A percentile compares a stretch with the other conserved stretches of the same genome.
phyloP scores from a whole-genome alignment of 1,140 invertebrate genomes.

The Bicyclus anynana region DNA sequence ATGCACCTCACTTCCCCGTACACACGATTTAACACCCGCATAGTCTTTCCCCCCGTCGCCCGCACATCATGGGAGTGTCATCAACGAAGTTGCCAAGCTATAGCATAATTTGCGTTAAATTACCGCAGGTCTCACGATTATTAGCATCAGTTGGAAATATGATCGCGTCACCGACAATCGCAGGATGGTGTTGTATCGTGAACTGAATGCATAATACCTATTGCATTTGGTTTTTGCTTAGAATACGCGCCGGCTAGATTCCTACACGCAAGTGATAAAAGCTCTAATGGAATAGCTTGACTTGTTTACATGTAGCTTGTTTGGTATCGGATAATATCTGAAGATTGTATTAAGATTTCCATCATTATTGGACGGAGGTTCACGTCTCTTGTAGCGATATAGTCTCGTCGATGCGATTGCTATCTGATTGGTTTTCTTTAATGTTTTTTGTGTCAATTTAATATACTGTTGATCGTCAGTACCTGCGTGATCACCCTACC shows the following conservation, averaged over 20 bases:
- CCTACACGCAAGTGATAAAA: slow-evolving; percentile 14
- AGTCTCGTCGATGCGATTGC: background rate
- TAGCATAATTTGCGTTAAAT: background rate
- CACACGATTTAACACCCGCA: no score
- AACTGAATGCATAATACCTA: background rate
- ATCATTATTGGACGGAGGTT: slow-evolving; percentile 5
- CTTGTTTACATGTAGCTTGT: slow-evolving; percentile 5
- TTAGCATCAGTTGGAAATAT: slow-evolving; percentile 10
- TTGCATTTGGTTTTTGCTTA: slow-evolving; percentile 9
- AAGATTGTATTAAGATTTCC: background rate
- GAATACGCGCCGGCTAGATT: slow-evolving; percentile 8
- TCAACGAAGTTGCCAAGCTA: no score
- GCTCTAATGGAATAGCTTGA: slow-evolving; percentile 3
- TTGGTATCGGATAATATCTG: background rate
- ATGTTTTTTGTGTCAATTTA: background rate
- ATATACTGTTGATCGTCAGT: background rate
- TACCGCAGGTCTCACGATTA: background rate
- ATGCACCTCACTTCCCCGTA: no score
- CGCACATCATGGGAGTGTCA: no score
- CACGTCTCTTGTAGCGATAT: background rate
- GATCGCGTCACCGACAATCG: slow-evolving; percentile 10
- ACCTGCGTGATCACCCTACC: background rate
- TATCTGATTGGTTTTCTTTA: background rate
- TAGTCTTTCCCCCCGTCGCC: no score
- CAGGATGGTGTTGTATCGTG: background rate